Conservation (phyloP, 2,113 vertebrate species). For the Misgurnus anguillicaudatus region DNA sequence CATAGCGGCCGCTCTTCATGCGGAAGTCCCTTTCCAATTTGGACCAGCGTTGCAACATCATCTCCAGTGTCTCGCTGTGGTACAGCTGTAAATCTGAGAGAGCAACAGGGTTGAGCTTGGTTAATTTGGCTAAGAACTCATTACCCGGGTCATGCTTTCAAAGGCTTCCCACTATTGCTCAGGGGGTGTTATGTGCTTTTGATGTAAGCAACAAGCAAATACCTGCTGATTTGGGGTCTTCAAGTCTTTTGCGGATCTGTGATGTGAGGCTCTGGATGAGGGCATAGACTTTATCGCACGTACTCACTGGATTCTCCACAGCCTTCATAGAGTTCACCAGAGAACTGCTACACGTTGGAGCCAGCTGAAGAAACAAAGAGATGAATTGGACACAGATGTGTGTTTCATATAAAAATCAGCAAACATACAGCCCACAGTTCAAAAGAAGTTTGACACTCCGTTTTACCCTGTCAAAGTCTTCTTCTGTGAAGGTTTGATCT, state of each 20-base stretch:
- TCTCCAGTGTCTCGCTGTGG: slow-evolving; percentile 93
- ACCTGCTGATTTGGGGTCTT: slow-evolving; percentile 94
- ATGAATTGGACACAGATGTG: slow-evolving; percentile 30
- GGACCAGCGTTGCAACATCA: slow-evolving; percentile 97
- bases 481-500: slow-evolving; percentile 83
- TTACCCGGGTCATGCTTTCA: neutral
- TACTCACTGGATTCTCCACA: slow-evolving; percentile 90
- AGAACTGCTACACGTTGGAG: slow-evolving; percentile 85
- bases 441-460: neutral
- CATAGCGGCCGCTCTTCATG: slow-evolving; percentile 93
- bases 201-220: slow-evolving; percentile 37
- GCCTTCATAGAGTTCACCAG: slow-evolving; percentile 90
- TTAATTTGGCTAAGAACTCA: too few species aligned
- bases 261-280: slow-evolving; percentile 93
- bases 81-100: slow-evolving; percentile 89
- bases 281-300: slow-evolving; percentile 87
- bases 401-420: slow-evolving; percentile 3
- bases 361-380: slow-evolving; percentile 75
- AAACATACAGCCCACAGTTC: neutral
- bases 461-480: slow-evolving; percentile 89
- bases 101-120: neutral
- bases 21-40: slow-evolving; percentile 94
- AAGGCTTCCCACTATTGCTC: neutral
- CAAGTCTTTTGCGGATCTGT: slow-evolving; percentile 88
- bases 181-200: neutral